Evolutionary conservation across 2,797 vertebrate genomes (phyloP).

Genomic region (Gallinago nigripennis): DNA sequence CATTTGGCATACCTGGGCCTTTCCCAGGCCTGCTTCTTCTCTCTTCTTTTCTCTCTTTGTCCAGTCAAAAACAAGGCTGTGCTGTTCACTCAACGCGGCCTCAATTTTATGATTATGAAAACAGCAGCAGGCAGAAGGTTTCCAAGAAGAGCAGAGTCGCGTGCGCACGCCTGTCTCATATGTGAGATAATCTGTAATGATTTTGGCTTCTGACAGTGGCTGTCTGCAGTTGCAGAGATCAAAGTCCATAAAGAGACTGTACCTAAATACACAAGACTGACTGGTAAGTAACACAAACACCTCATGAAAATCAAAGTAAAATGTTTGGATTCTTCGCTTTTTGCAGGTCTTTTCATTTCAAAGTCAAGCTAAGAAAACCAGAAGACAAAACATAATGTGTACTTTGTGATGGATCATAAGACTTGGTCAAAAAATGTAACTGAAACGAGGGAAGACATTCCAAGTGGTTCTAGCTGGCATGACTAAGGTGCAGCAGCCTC

Average conservation of each 20-base stretch:
- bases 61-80: neutral
- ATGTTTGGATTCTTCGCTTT: neutral
- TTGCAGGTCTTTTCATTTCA: neutral
- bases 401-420: neutral
- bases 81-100: neutral
- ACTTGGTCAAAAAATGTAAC: neutral
- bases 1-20: conserved; percentile 12
- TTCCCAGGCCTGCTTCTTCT: conserved; percentile 30
- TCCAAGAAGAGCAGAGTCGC: neutral
- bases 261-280: conserved; percentile 9
- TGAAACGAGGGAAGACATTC: neutral
- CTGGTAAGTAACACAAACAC: conserved; percentile 42
- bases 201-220: conserved; percentile 34
- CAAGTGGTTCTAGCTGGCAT: neutral
- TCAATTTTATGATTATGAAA: neutral
- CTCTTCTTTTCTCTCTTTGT: conserved; percentile 11
- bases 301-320: conserved; percentile 48
- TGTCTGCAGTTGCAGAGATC: conserved; percentile 39
- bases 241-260: conserved; percentile 16
- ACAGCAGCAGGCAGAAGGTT: neutral
- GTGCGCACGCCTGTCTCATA: neutral
- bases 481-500: neutral
- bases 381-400: neutral
- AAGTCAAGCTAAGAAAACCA: conserved; percentile 4
- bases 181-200: conserved; percentile 18